phyloP scores from a whole-genome alignment of 2,113 vertebrate species.

The Propithecus coquereli region DNA sequence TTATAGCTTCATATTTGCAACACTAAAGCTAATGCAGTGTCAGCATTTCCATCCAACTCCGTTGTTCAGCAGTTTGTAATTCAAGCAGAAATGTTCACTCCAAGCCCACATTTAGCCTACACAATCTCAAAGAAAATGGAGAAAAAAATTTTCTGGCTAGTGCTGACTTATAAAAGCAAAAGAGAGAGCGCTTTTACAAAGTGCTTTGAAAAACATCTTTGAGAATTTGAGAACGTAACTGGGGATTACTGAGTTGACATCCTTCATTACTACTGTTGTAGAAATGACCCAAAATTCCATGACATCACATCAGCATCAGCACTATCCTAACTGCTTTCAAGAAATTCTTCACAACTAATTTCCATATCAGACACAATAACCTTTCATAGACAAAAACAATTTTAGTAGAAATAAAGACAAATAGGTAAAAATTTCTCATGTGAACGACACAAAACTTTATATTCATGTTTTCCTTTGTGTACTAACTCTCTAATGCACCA shows the following conservation, averaged over 20 bases:
- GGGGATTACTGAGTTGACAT: conserved; percentile 43
- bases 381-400: not conserved
- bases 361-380: conserved; percentile 14
- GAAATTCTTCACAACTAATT: conserved; percentile 21
- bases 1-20: conserved; percentile 80
- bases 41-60: conserved; percentile 78
- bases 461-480: not conserved
- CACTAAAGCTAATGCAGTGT: conserved; percentile 77
- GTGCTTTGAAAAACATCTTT: conserved; percentile 57
- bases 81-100: conserved; percentile 69
- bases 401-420: not conserved
- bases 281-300: conserved; percentile 19
- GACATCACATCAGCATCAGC: not conserved
- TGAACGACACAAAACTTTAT: not conserved
- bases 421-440: not conserved
- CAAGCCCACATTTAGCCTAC: conserved; percentile 69
- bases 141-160: conserved; percentile 18
- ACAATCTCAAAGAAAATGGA: conserved; percentile 23
- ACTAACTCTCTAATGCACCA: not conserved
- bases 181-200: conserved; percentile 38
- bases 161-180: conserved; percentile 51
- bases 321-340: not conserved
- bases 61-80: conserved; percentile 78
- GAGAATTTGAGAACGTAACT: conserved; percentile 52
- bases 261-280: conserved; percentile 39